Evolutionary conservation across 2,888 invertebrate species (phyloP).

Genomic region (Eupsilia transversa): DNA sequence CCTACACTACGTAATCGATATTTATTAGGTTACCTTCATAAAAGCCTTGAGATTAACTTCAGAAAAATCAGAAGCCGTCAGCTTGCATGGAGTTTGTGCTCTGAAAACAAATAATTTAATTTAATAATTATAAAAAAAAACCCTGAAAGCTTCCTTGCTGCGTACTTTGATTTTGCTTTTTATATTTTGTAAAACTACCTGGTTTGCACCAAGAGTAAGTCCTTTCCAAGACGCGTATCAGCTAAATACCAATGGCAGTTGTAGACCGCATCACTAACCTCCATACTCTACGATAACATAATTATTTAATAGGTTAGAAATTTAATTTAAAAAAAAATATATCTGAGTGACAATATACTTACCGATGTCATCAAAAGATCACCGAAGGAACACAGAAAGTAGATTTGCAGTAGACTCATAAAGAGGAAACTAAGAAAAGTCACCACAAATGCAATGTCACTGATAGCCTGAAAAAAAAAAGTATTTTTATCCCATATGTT

Average conservation of each 20-base stretch:
- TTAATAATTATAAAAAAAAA: background rate
- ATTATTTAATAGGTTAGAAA: no score
- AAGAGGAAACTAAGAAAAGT: constrained; percentile 76
- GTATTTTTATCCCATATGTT: background rate
- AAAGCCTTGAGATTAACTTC: constrained; percentile 78
- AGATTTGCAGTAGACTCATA: constrained; percentile 78
- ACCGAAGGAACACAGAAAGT: constrained; percentile 80
- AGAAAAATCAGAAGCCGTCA: constrained; percentile 78
- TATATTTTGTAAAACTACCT: constrained; percentile 69
- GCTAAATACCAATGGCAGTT: constrained; percentile 77
- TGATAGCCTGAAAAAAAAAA: constrained; percentile 72
- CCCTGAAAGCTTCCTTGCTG: no score
- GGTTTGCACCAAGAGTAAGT: constrained; percentile 72
- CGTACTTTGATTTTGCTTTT: no score
- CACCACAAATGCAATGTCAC: constrained; percentile 69
- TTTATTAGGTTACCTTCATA: constrained; percentile 66
- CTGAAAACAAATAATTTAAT: constrained; percentile 65
- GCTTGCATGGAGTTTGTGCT: constrained; percentile 76
- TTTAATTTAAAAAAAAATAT: background rate
- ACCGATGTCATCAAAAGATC: constrained; percentile 80
- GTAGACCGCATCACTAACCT: constrained; percentile 76
- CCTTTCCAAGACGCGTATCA: constrained; percentile 69
- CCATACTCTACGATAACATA: constrained; percentile 71
- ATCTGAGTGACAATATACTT: constrained; percentile 51
- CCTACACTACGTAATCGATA: background rate